Percentiles rank a stretch among this genome's conserved stretches.
phyloP scores from a whole-genome alignment of 2,888 invertebrate genomes.

The Anthoptus insignis region DNA sequence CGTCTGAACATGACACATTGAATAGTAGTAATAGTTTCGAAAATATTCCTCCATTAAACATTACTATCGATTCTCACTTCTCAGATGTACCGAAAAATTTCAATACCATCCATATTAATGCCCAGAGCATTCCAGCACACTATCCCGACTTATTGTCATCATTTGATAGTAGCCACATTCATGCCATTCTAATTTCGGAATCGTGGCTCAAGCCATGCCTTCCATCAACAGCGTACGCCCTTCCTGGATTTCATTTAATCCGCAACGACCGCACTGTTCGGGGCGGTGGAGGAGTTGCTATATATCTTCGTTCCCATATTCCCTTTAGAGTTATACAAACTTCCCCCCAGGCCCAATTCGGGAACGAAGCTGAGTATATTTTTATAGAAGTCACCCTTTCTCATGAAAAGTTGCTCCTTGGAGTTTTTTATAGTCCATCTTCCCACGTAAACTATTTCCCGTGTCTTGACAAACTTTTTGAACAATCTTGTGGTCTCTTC shows the following conservation, averaged over 20 bases:
- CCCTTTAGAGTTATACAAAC: not conserved
- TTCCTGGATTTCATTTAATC: no score
- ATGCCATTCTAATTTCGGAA: no score
- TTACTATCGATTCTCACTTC: not conserved
- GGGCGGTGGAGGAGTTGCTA: no score
- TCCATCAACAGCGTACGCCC: no score
- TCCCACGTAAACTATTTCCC: conserved; percentile 23
- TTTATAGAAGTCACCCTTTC: not conserved
- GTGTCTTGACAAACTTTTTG: conserved; percentile 20
- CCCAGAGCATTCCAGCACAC: no score
- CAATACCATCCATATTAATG: no score
- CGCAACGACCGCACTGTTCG: no score
- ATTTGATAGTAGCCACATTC: not conserved
- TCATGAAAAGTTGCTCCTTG: not conserved
- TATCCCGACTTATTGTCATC: not conserved
- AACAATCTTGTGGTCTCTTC: conserved; percentile 12
- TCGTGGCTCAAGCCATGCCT: no score
- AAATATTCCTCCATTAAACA: not conserved
- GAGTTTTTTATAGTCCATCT: conserved; percentile 12
- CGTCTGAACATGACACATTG: no score
- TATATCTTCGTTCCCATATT: not conserved
- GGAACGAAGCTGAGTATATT: not conserved
- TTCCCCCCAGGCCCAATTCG: not conserved
- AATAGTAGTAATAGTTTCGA: not conserved
- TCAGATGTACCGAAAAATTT: not conserved